Base-by-base conservation (phyloP, 2,797 vertebrate species). In the Lithobates sylvaticus region DNA sequence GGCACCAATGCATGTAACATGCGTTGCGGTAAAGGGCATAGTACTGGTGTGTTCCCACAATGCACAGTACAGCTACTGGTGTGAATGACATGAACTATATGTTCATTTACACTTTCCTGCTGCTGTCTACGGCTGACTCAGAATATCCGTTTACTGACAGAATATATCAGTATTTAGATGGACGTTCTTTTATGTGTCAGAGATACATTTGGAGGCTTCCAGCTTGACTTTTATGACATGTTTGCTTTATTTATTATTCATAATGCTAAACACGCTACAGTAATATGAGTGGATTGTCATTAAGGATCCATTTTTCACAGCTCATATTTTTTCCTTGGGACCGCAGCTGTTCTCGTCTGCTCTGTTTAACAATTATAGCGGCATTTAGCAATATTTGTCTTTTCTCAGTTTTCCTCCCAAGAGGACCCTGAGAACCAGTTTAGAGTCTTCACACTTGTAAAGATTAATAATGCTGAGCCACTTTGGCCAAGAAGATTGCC, bases 331-430 rank as follows among this genome's bases (percentile, higher is more conserved):
- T 26, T 68, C 12, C 58, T 72, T 47, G 71, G 36, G 64, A 68
- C 21, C 64, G n/a, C 82, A 84, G 82, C 82, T 84, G 82, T 83
- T 67, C 36, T 54, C 42, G n/a, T 68, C 71, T 39, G 72, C 81
- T 67, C 58, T 26, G 72, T 26, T 18, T 5, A 47, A 68, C 32
- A 50, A 50, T 68, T 27, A 47, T 26, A 47, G 2, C 3, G 10
- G 58, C 34, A 64, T 76, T 58, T 34, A 69, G 54, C 10, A 10
- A n/a, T 6, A 29, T 76, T 27, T 54, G 0, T n/a, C 26, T 75
- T 75, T 75, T 69, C 64, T 76, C 64, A 27, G 73, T 21, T 84
- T 16, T 76, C 42, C 16, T 84, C 82, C 82, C 73, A 76, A 2
- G 73, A 76, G 73, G 64, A 68, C 47, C 82, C 23, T 84, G 82